Evolutionary conservation across 2,888 invertebrate genomes (phyloP), one percentile per base, ranked within the genome.

Genomic region (Iphiclides podalirius): DNA sequence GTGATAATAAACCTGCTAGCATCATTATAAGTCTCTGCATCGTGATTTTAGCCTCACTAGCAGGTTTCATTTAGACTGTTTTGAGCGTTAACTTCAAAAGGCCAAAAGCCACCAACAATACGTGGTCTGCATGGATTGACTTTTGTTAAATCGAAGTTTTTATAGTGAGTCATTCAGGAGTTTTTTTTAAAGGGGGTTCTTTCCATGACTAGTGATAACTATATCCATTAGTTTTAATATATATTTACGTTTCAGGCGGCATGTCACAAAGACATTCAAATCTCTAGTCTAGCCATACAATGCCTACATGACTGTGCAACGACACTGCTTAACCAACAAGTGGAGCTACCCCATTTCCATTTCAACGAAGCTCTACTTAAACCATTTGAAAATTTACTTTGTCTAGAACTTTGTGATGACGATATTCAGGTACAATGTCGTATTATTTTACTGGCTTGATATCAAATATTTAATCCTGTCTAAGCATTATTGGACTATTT

Each of bases 361-460:
- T 97, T 98, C 75, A 97, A 98, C 73, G 98, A 98, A 76, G 96
- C 97, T 0, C 88, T 98, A 6, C 93, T 98, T 60, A 98, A 98
- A 70, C 98, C 98, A 0, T 98, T 98, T 72, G 98, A 98, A 80
- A 98, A 97, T 72, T 91, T 98, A 33, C 88, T 98, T 0, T 98
- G 97, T 72, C 91, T 98, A 66, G 98, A 98, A 72, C 90, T 97
- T 7, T 98, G 98, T 74, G 97, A 98, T 76, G 92, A 94, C 51
- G 98, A 98, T 77, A 96, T 98, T 33, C 97, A 97, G 89, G 95
- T 94, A 74, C 15, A n/a, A n/a, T 20, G 20, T 20, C 20, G 20
- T 20, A 20, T 20, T 20, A 4, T 6, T 3, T 20, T 4, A 20
- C 20, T 20, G 3, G 3, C 20, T 20, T 20, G n/a, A 52, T 17